These are phyloP conservation scores for Hirtodrosophila confusa DNA, from an alignment of 2,888 invertebrate species.

Conservation along the genomic window DNA sequence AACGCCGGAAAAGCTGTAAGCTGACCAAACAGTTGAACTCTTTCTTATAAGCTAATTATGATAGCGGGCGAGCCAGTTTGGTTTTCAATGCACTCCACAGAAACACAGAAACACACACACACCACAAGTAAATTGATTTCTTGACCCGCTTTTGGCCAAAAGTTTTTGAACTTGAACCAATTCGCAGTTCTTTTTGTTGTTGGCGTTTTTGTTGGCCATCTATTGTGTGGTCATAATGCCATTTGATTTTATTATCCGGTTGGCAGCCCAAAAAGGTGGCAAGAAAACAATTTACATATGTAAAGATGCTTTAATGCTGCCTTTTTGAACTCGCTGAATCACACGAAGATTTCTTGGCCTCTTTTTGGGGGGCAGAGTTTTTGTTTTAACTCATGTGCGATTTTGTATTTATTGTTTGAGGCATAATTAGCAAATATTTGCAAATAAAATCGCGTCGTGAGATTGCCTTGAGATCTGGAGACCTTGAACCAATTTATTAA, in stretches of 20 bases:
- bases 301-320: conserved; percentile 28
- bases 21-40: conserved; percentile 57
- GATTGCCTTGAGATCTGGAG: conserved; percentile 51
- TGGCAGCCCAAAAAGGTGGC: conserved; percentile 43
- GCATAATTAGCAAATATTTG: conserved; percentile 77
- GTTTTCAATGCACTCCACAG: not conserved
- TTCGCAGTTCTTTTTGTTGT: conserved; percentile 37
- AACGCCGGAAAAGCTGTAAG: conserved; percentile 29
- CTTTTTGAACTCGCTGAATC: conserved; percentile 35
- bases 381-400: conserved; percentile 33
- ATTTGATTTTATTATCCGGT: conserved; percentile 53
- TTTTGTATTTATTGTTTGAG: conserved; percentile 21
- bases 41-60: conserved; percentile 46
- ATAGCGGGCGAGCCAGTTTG: not conserved
- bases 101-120: not conserved
- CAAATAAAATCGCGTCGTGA: conserved; percentile 50
- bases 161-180: conserved; percentile 74
- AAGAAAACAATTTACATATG: conserved; percentile 67
- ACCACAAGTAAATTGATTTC: not conserved
- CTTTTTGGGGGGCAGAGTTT: conserved; percentile 2
- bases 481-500: conserved; percentile 63
- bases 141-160: conserved; percentile 69
- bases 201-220: conserved; percentile 26
- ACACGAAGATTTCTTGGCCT: conserved; percentile 10
- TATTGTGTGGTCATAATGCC: conserved; percentile 33